Evolutionary conservation across 1,140 invertebrate genomes (phyloP), one percentile per base, ranked within the genome.

Genomic region (Zelostemma sp.): DNA sequence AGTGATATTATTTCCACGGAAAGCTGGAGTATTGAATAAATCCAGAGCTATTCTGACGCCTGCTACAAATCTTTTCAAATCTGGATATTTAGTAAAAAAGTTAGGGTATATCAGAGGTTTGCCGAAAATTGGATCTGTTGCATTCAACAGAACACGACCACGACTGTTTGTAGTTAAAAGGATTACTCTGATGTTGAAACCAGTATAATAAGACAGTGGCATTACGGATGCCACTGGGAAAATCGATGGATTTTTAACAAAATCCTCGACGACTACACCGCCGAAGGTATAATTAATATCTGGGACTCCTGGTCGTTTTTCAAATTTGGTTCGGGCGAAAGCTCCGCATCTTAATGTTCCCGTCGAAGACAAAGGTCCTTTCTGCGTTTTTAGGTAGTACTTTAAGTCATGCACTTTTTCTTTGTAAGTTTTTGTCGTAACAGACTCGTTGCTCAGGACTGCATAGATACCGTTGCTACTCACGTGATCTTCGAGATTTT

Each of bases 221-320:
- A n/a, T 35, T n/a, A 6, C 6, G 11, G 33, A 35, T 35, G n/a
- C 6, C n/a, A n/a, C 6, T 6, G 31, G 48, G 3, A 86, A 87
- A 1, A 85, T 73, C 0, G 40, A 65, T 0, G 79, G 81, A 46
- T 82, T 79, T 0, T 47, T 16, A 0, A 82, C 15, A 33, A 71
- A 82, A 41, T 85, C 82, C 17, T 72, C 53, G 6, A 73, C 58
- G 14, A 76, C 81, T 4, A 38, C 75, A 0, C 86, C 86, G 71
- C 90, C 90, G 54, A 90, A 89, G 15, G 88, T 86, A 73, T 85
- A 89, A 76, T 92, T 90, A 14, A 92, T 89, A 73, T 92, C 90
- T 0, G 91, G 90, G 2, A 86, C 75, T 6, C 77, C 76, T 0
- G 66, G 53, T 0, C 28, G 45, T 5, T 40, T 41, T 12, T 66